phyloP scores from a whole-genome alignment of 2,797 vertebrate genomes.

The Gallinago nigripennis region DNA sequence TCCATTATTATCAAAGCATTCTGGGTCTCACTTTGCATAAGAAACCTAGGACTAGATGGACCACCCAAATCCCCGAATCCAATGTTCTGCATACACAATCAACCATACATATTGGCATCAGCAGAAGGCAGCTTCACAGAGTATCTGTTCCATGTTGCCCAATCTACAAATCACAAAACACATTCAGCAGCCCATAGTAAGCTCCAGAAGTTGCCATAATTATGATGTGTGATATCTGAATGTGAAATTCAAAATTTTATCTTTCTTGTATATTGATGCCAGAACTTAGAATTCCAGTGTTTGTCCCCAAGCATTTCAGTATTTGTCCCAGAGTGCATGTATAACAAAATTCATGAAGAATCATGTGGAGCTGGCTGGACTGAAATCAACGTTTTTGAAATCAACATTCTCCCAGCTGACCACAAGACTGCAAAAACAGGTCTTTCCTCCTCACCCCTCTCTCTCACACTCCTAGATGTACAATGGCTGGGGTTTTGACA shows the following conservation, averaged over 20 bases:
- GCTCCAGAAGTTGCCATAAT: slow-evolving; percentile 8
- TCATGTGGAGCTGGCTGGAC: not conserved
- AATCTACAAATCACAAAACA: slow-evolving; percentile 9
- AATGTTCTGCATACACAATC: not conserved
- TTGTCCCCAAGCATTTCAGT: not conserved
- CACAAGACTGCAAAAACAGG: not conserved
- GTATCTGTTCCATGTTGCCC: not conserved
- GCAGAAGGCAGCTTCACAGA: not conserved
- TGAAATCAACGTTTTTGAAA: not conserved
- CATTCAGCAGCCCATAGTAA: not conserved
- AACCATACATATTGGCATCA: not conserved
- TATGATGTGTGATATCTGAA: slow-evolving; percentile 27
- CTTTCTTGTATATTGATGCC: not conserved
- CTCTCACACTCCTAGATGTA: not conserved
- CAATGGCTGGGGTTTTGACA: not conserved
- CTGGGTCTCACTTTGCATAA: not conserved
- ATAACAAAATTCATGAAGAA: slow-evolving; percentile 17
- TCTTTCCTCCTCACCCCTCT: not conserved
- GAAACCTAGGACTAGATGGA: not conserved
- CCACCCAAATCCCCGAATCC: not conserved
- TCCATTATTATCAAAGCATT: not conserved
- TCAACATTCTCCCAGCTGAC: not conserved
- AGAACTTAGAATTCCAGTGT: not conserved
- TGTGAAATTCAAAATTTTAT: not conserved
- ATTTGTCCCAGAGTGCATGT: not conserved